Base-by-base conservation (phyloP, 1,140 invertebrate species). In the Leguminivora glycinivorella region DNA sequence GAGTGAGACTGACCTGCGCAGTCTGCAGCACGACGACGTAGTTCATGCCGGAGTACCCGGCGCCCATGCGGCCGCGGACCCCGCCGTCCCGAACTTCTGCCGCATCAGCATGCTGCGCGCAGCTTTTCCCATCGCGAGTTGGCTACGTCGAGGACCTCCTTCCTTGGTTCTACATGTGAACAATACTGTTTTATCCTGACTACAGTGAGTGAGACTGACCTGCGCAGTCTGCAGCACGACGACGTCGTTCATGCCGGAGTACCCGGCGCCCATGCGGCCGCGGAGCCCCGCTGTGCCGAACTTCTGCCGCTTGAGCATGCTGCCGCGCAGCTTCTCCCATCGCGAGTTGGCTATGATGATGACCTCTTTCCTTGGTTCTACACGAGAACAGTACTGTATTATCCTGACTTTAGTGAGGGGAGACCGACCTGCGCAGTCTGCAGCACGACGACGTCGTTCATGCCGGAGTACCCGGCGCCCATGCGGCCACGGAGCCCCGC, bases 371-470 rank as follows among this genome's bases (percentile, higher is more conserved):
- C 77, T 78, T 0, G 76, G 69, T 88, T 90, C 89, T 91, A 69
- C 6, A 60, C 56, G 71, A 52, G 9, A 56, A 10, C 56, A n/a
- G n/a, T n/a, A n/a, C n/a, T 56, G 31, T n/a, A n/a, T n/a, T n/a
- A n/a, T n/a, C n/a, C n/a, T n/a, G n/a, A n/a, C 52, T 31, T 3
- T 31, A 31, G 3, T 7, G 29, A 4, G 7, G 12, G 5, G 10
- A 10, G 4, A 40, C 43, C 75, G 70, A 92, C 90, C 82, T 99
- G 98, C 4, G 96, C 95, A 22, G 98, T 98, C 93, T 99, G 99
- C 60, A 99, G 94, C 29, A 99, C 96, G 0, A 99, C 98, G 26
- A 99, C 93, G 92, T 99, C 98, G 92, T 99, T 99, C 96, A 99
- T 98, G 69, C 95, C 95, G 77, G 94, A 94, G 83, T 96, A 99